A percentile compares a stretch with the other conserved stretches of the same genome.
phyloP scores from a whole-genome alignment of 2,113 vertebrate species.

The Xenus cinereus region DNA sequence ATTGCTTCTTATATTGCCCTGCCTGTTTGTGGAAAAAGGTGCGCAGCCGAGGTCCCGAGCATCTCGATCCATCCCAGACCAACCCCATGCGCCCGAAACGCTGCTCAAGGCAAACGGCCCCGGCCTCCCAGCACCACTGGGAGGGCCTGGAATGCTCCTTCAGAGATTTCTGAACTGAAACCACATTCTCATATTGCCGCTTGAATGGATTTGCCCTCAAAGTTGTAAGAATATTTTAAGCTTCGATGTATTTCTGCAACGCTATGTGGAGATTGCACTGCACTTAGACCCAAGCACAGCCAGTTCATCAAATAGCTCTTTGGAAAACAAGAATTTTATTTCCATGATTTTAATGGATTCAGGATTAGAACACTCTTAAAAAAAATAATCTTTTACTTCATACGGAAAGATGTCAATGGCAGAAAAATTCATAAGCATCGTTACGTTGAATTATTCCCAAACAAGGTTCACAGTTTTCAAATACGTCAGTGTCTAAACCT shows the following conservation, averaged over 20 bases:
- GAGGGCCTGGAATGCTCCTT: not conserved
- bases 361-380: not conserved
- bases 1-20: not conserved
- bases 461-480: not conserved
- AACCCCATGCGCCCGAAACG: not conserved
- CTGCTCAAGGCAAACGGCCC: not conserved
- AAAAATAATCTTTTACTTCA: not conserved
- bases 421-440: not conserved
- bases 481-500: not conserved
- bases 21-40: not conserved
- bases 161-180: not conserved
- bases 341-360: not conserved
- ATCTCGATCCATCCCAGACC: not conserved
- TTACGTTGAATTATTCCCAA: not conserved
- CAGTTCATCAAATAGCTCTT: not conserved
- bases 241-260: not conserved
- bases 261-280: not conserved
- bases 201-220: not conserved
- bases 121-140: not conserved
- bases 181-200: not conserved
- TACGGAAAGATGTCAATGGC: not conserved
- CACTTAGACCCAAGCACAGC: not conserved
- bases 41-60: not conserved
- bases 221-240: not conserved
- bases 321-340: not conserved